Conservation (phyloP, 2,797 vertebrate genomes). For the Emydoidea blandingii region DNA sequence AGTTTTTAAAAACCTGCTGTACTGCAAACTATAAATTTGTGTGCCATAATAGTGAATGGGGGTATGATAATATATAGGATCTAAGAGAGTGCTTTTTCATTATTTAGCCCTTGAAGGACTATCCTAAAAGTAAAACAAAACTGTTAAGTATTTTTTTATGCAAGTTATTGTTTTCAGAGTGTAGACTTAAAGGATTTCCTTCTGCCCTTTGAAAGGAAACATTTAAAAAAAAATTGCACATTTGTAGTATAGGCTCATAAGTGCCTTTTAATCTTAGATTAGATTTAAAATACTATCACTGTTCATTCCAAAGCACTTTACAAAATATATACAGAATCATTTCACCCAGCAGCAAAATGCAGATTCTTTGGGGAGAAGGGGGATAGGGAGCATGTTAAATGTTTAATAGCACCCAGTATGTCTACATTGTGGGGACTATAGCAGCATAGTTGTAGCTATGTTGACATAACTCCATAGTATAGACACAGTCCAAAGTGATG, state of each 20-base stretch:
- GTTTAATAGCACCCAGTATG: background rate
- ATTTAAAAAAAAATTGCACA: background rate
- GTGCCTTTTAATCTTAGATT: background rate
- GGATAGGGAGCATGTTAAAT: background rate
- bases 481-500: background rate
- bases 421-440: background rate
- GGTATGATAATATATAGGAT: background rate
- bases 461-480: background rate
- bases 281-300: background rate
- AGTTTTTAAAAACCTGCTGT: background rate
- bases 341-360: background rate
- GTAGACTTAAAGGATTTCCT: background rate
- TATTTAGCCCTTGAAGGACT: background rate
- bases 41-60: background rate
- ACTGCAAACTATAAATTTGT: background rate
- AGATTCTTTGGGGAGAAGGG: background rate
- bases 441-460: background rate
- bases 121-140: background rate
- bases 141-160: too few relatives aligned
- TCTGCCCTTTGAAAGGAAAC: background rate
- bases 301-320: background rate
- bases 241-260: background rate
- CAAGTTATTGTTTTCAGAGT: background rate
- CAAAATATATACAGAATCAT: background rate
- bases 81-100: background rate